phyloP scores from a whole-genome alignment of 2,113 vertebrate species.

The Psettodes erumei region DNA sequence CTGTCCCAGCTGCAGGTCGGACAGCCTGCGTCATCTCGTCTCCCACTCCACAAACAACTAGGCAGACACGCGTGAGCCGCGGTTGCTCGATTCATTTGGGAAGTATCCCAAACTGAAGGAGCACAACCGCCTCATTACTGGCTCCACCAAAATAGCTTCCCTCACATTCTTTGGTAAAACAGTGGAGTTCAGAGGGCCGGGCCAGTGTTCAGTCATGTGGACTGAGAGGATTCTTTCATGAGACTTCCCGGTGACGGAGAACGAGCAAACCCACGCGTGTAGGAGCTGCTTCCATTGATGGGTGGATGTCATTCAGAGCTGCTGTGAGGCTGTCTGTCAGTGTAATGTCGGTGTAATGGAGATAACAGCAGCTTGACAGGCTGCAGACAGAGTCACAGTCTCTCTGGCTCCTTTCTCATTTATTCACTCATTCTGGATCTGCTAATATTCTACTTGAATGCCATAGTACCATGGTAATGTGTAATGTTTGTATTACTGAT shows the following conservation, averaged over 20 bases:
- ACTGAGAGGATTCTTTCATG: conserved; percentile 5
- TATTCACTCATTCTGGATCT: not conserved
- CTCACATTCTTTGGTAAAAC: conserved; percentile 59
- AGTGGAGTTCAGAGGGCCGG: conserved; percentile 35
- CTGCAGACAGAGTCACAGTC: conserved; percentile 24
- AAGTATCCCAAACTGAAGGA: conserved; percentile 45
- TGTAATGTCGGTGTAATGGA: conserved; percentile 22
- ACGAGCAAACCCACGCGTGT: no score
- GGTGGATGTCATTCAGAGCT: not conserved
- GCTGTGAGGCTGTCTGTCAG: not conserved
- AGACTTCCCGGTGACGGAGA: no score
- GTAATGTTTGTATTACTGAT: no score
- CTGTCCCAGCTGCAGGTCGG: conserved; percentile 1
- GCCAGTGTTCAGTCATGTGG: conserved; percentile 22
- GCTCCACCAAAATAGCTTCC: conserved; percentile 57
- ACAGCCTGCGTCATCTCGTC: not conserved
- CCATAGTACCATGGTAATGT: no score
- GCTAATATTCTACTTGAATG: no score
- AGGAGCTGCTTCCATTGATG: no score
- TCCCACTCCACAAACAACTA: not conserved
- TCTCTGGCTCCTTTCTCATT: conserved; percentile 17
- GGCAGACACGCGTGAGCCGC: conserved; percentile 21
- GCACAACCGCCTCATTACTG: conserved; percentile 59
- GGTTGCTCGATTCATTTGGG: conserved; percentile 32
- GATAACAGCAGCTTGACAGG: conserved; percentile 27